Base-by-base conservation (phyloP, 2,113 vertebrate species). In the Perca schrenkii region DNA sequence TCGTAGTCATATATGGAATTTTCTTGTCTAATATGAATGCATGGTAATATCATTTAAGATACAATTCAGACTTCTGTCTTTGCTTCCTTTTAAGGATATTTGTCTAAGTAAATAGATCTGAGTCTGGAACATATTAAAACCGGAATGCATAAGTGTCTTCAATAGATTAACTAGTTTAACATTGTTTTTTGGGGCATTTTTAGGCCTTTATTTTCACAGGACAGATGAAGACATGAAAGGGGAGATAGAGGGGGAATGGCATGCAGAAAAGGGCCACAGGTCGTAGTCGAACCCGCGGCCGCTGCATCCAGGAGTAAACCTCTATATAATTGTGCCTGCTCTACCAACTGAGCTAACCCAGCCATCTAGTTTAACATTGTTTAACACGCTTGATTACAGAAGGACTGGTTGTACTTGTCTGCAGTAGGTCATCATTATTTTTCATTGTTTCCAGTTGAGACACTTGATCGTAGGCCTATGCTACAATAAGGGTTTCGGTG, bases 401-500 rank as follows among this genome's bases (percentile, higher is more conserved):
- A 74, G 62, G 79, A 89, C 76, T 67, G 77, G 71, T 79, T 82
- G 62, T 61, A 17, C 88, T 56, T 73, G 78, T 77, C 40, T 40
- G 4, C 0, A 22, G 22, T 22, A 81, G 57, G 73, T 80, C 68
- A 62, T 56, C 15, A 68, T 58, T 80, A 78, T 82, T 71, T 82
- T 74, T 40, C 49, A 21, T 70, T 87, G 90, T 89, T 86, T 88
- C 60, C 15, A 87, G 28, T 82, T 63, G 19, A 86, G 22, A 82
- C 77, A 82, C 8, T 81, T 36, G 17, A 4, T 74, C 5, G 12
- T 60, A 25, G 25, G 25, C 25, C 25, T 25, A 7, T 2, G 1
- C 28, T 36, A 16, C 46, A 80, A 79, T 61, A 85, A 65, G 52
- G 71, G 58, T 60, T 62, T 80, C 4, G 2, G 17, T 17, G 17